Conservation (phyloP, 2,113 vertebrate genomes). For the Dermatemys mawii region DNA sequence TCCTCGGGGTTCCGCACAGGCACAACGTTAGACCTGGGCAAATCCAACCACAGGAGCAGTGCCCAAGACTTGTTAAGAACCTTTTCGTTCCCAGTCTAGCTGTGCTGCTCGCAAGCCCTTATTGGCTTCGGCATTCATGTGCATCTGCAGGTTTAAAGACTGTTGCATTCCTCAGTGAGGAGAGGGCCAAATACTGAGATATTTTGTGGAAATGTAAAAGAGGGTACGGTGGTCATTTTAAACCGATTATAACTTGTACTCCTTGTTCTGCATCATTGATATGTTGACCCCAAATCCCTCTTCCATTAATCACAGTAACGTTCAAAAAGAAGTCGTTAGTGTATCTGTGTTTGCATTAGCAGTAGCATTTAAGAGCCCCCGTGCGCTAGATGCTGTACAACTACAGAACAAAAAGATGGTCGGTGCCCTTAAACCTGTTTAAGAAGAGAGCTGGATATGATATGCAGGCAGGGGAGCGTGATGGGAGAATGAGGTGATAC, state of each 20-base stretch:
- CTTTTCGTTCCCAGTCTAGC: neutral
- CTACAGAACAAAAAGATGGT: neutral
- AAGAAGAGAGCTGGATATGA: neutral
- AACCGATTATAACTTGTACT: slow-evolving; percentile 37
- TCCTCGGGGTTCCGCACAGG: neutral
- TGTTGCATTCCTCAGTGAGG: neutral
- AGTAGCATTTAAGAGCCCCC: slow-evolving; percentile 14
- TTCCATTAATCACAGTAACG: slow-evolving; percentile 31
- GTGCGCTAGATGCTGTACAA: neutral
- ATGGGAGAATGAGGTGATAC: neutral
- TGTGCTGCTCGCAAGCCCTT: slow-evolving; percentile 48
- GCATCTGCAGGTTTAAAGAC: slow-evolving; percentile 1
- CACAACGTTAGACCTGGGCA: neutral
- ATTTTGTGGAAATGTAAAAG: slow-evolving; percentile 31
- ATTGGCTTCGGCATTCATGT: slow-evolving; percentile 18
- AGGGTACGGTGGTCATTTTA: slow-evolving; percentile 47
- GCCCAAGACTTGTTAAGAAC: slow-evolving; percentile 30
- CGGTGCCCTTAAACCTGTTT: neutral
- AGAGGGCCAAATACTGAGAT: slow-evolving; percentile 58
- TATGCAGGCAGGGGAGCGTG: neutral
- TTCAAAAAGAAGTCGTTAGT: neutral
- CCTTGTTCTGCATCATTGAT: slow-evolving; percentile 51
- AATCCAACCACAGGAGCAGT: neutral
- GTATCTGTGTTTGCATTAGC: slow-evolving; percentile 12
- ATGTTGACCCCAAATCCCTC: slow-evolving; percentile 43